Evolutionary conservation across 2,113 vertebrate species (phyloP).

Genomic region (Callocephalon fimbriatum): DNA sequence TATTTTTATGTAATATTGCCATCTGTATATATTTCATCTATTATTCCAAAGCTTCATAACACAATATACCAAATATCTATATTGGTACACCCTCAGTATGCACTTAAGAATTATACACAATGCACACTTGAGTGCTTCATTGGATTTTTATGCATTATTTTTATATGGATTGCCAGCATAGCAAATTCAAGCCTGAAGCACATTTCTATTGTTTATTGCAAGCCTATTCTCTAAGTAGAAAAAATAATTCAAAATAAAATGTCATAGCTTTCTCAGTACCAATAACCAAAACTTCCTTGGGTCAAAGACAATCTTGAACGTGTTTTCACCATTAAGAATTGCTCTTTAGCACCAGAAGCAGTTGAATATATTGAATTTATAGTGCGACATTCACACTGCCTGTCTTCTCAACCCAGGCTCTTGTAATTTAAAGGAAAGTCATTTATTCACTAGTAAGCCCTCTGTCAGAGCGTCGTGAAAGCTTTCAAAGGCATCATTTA

Average conservation of each 20-base stretch:
- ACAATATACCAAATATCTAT: background rate
- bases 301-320: background rate
- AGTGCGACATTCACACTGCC: constrained; percentile 54
- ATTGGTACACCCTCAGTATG: background rate
- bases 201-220: constrained; percentile 12
- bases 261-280: background rate
- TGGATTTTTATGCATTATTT: constrained; percentile 37
- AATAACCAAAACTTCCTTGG: constrained; percentile 21
- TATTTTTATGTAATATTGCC: background rate
- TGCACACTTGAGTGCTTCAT: background rate
- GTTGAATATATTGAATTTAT: constrained; percentile 71
- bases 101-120: constrained; percentile 17
- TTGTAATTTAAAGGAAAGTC: constrained; percentile 76
- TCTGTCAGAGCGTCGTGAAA: constrained; percentile 74
- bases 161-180: background rate
- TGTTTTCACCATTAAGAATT: constrained; percentile 31
- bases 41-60: background rate
- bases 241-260: constrained; percentile 34
- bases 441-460: constrained; percentile 77
- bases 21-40: background rate
- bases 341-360: constrained; percentile 39
- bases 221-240: background rate
- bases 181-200: constrained; percentile 31
- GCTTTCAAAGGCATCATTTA: constrained; percentile 76
- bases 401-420: constrained; percentile 61